Evolutionary conservation across 1,140 invertebrate genomes (phyloP), one percentile per base, ranked within the genome.

Genomic region (Drosophila yakuba): DNA sequence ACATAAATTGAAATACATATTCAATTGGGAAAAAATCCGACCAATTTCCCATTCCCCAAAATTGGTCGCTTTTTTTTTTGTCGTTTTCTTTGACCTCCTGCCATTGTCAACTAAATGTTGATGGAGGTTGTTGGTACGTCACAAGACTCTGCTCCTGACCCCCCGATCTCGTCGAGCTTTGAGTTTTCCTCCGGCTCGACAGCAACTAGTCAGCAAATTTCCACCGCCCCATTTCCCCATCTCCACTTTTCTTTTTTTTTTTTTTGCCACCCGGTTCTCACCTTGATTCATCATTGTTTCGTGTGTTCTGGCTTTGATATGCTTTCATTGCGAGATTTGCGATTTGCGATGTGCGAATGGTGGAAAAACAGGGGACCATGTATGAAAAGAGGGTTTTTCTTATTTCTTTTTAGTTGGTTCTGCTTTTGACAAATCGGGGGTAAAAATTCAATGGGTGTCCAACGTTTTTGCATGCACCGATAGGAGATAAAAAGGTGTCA

Each of bases 341-440:
- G 57, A 50, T 63, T 66, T 25, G 25, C 25, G 25, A 4, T 4
- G 5, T 78, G 69, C 63, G 74, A 57, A 50, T 58, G 47, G 36
- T 23, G 56, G 17, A 51, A 67, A 67, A 63, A 48, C 36, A 17
- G 59, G 45, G 28, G 43, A 14, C 10, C 12, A 15, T 44, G 6
- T n/a, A 28, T 36, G 23, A 41, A 17, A 20, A 38, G 32, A 10
- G n/a, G 25, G 57, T 15, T 10, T 15, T 44, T 44, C n/a, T 45
- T 52, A 14, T 38, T 38, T 38, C 6, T 38, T 38, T 14, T 14
- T 14, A 14, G 52, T 28, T 39, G 72, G 28, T 36, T 57, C 62
- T 68, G 73, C 74, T 76, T 69, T 69, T 83, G 80, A 83, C 80
- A 83, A 79, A 75, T 79, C 62, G 80, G 75, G 78, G 75, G 71